These are phyloP conservation scores for Cyphomyrus discorhynchus DNA, from an alignment of 2,113 vertebrate species.

Conservation along the genomic window DNA sequence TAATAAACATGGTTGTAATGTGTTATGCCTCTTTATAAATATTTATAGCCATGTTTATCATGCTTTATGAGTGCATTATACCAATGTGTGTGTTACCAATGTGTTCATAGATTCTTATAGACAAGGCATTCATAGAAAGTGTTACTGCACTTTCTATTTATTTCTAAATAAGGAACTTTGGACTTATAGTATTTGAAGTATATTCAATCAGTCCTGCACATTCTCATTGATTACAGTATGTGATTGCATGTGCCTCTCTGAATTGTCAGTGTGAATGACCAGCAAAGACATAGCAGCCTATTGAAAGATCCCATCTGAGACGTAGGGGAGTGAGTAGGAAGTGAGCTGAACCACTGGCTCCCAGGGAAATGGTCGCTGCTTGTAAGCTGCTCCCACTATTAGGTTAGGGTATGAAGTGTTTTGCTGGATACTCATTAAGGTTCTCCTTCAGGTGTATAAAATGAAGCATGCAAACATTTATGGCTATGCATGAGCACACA, in stretches of 20 bases:
- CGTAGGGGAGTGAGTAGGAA: not conserved
- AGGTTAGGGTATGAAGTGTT: not conserved
- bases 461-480: not conserved
- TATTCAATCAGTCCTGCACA: not conserved
- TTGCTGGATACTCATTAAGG: not conserved
- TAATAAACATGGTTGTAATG: not conserved
- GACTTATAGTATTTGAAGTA: not conserved
- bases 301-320: not conserved
- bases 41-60: not conserved
- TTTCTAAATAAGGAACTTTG: not conserved
- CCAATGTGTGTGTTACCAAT: too few species aligned
- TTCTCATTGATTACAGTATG: not conserved
- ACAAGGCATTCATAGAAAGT: not conserved
- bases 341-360: not conserved
- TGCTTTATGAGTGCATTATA: not conserved
- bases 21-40: not conserved
- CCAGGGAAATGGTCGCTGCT: not conserved
- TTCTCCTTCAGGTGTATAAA: constrained; percentile 8
- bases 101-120: not conserved
- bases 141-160: not conserved
- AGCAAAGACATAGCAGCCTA: not conserved
- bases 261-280: not conserved
- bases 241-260: not conserved
- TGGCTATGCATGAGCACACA: not conserved
- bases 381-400: not conserved